Evolutionary conservation across 2,888 invertebrate genomes (phyloP), one percentile per base, ranked within the genome.

Genomic region (Brenthis hecate): DNA sequence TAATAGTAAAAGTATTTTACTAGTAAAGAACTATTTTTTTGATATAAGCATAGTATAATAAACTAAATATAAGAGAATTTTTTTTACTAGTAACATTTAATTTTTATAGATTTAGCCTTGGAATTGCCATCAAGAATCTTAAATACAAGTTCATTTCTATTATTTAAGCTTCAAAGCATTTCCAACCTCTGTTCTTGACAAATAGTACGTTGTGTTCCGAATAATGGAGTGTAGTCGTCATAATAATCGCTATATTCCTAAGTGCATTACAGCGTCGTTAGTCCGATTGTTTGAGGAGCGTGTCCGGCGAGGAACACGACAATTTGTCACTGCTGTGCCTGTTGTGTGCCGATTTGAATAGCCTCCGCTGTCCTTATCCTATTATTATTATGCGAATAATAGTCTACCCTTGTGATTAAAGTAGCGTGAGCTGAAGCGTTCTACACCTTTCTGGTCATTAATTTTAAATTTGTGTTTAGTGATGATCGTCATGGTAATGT

Each of bases 261-360:
- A 74, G 68, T 68, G 70, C 70, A 72, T 72, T 72, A 74, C 56
- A 65, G 63, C 66, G 65, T 72, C 74, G 72, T 75, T 74, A 74
- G 71, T 64, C 69, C 73, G 65, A 80, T 84, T 81, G 83, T 84
- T 77, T 79, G 77, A 78, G 77, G 74, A 76, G 77, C 80, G 75
- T 81, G 81, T 81, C 80, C 81, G 77, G 76, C 70, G 77, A 77
- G 79, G 76, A 81, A 73, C 70, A 74, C 63, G 68, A 78, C 81
- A 81, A 85, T 87, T 86, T 85, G 84, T 87, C 87, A 86, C 82
- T 76, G 74, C 78, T 78, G 76, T 77, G 80, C 66, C 69, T 63
- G 72, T 71, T 78, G 78, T 77, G 78, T 77, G 54, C 66, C 61
- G 69, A 65, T 65, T 73, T 84, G 82, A 84, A 85, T 83, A 79